Conservation (phyloP, 1,140 invertebrate species). For the Pseudomyrmex pallidus region DNA sequence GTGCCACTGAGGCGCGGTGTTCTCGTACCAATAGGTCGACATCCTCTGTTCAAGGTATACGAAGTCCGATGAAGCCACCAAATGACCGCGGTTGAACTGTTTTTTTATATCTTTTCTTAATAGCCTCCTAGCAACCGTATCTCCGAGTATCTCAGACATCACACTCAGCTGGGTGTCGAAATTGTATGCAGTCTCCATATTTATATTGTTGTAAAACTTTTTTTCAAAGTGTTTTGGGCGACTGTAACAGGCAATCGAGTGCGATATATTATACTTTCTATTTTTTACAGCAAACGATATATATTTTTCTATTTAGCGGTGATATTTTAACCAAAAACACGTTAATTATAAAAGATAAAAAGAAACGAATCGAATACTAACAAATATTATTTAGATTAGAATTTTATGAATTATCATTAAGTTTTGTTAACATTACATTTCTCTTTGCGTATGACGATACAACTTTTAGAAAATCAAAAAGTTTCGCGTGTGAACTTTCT, state of each 20-base stretch:
- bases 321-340: neutral
- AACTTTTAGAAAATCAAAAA: too few species aligned
- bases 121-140: too few species aligned
- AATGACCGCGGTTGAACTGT: conserved; percentile 85
- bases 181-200: conserved; percentile 75
- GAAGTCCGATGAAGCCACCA: conserved; percentile 84
- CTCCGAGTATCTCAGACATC: conserved; percentile 75
- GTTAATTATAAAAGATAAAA: neutral
- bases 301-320: neutral
- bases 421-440: too few species aligned
- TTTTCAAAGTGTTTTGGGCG: conserved; percentile 66
- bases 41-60: conserved; percentile 81
- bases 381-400: too few species aligned
- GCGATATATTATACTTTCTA: neutral
- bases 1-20: conserved; percentile 87
- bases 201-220: conserved; percentile 71
- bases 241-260: conserved; percentile 31
- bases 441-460: too few species aligned
- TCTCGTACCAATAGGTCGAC: conserved; percentile 85
- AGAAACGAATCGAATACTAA: too few species aligned
- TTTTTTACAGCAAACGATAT: neutral
- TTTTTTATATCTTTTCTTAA: too few species aligned
- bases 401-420: too few species aligned
- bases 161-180: conserved; percentile 70
- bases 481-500: too few species aligned